Base-by-base conservation (phyloP, 1,140 invertebrate genomes). In the Laupala kohalensis region DNA sequence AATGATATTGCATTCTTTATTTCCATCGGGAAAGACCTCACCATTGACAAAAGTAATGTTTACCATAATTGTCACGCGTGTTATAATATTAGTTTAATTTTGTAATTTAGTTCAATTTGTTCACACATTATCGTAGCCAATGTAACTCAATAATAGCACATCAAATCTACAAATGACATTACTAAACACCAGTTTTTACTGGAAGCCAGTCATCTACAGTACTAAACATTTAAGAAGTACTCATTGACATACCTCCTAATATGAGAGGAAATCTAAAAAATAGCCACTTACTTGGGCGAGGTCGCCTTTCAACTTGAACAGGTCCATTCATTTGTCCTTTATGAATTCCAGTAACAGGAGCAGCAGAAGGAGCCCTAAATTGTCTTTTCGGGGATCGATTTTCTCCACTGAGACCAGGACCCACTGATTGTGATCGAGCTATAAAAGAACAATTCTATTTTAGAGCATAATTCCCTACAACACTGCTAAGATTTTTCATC, bases 331-430 rank as follows among this genome's bases (percentile, higher is more conserved):
- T 12, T 64, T 67, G 65, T 4, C 53, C 65, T 9, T 28, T 64
- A 6, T 67, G 66, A 12, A 30, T n/a, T 53, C 37, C 37, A 53
- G 37, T 19, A 9, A 53, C 37, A 62, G 71, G 24, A 24, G 63
- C 24, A 68, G 71, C 71, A 25, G 29, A 68, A 9, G 71, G 66
- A 68, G 80, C 76, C 68, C 82, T 77, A 29, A 89, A 85, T 74
- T 90, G 88, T 72, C 90, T 86, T 76, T 91, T 91, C 26, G 91
- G 90, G 24, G 90, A 90, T 74, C 86, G 83, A 79, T 87, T 88
- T 75, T 89, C 87, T 74, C 78, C 76, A 72, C 82, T 81, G 68
- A 77, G 77, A 72, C 82, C 81, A 70, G 77, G 77, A 71, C 88
- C 89, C 74, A 88, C 86, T 64, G 89, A 90, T 78, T 90, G 88